Conservation (phyloP, 2,888 invertebrate genomes). For the Eupithecia centaureata region DNA sequence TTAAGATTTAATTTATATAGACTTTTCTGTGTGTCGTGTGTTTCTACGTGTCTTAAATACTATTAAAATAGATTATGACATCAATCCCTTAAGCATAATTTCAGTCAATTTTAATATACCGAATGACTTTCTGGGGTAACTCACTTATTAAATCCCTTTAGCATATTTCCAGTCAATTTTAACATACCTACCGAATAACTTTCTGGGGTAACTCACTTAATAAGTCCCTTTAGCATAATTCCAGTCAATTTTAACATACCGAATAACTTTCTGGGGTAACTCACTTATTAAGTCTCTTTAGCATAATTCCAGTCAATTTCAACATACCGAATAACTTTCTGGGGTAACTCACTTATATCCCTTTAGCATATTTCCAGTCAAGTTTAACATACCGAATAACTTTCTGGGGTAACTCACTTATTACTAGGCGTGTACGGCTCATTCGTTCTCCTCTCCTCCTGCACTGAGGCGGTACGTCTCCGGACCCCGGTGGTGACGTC, state of each 20-base stretch:
- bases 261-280: too few species aligned
- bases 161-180: too few species aligned
- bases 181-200: not conserved
- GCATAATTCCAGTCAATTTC: too few species aligned
- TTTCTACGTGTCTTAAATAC: too few species aligned
- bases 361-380: not conserved
- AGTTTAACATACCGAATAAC: not conserved
- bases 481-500: slow-evolving; percentile 71
- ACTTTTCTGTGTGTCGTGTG: too few species aligned
- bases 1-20: too few species aligned
- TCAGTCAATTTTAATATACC: not conserved
- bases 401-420: slow-evolving; percentile 61
- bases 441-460: slow-evolving; percentile 71
- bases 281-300: too few species aligned
- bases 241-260: too few species aligned
- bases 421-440: slow-evolving; percentile 72
- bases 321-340: too few species aligned
- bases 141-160: slow-evolving; percentile 79
- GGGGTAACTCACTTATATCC: too few species aligned
- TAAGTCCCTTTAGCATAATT: too few species aligned
- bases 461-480: slow-evolving; percentile 74
- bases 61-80: slow-evolving; percentile 29
- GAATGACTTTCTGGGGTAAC: slow-evolving; percentile 39
- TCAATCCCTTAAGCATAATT: slow-evolving; percentile 42
- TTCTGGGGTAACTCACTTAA: slow-evolving; percentile 64